These are phyloP conservation scores for Miopithecus talapoin DNA, from an alignment of 2,797 vertebrate species.

Conservation along the genomic window DNA sequence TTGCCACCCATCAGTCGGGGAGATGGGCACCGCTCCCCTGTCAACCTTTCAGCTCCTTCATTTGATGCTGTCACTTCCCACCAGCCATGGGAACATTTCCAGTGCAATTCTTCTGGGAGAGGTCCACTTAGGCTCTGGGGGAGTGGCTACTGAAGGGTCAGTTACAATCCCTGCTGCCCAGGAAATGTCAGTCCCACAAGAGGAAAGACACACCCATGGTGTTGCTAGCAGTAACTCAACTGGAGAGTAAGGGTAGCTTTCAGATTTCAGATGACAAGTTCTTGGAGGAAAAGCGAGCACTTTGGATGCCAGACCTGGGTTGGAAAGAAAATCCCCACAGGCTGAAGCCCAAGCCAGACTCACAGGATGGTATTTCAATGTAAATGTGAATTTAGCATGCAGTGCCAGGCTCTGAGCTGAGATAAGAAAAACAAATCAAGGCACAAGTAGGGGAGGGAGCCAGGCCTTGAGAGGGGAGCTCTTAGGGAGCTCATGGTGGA, in stretches of 20 bases:
- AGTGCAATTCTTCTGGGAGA: fast-evolving
- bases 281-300: not conserved
- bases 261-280: not conserved
- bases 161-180: not conserved
- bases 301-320: not conserved
- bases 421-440: not conserved
- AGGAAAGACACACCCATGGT: not conserved
- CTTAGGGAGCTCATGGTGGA: not conserved
- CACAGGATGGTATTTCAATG: not conserved
- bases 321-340: not conserved
- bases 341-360: not conserved
- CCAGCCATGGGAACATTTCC: too few relatives aligned
- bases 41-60: not conserved
- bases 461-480: not conserved
- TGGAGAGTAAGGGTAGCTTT: not conserved
- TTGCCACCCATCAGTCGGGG: not conserved
- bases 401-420: not conserved
- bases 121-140: not conserved
- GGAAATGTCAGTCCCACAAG: not conserved
- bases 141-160: not conserved
- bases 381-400: not conserved
- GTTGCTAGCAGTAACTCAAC: not conserved
- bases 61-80: not conserved
- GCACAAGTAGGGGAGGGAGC: not conserved
- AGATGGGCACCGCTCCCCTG: too few relatives aligned